A percentile compares a stretch with the other conserved stretches of the same genome.
phyloP scores from a whole-genome alignment of 1,140 invertebrate species.

The Euura saliciscinereae region DNA sequence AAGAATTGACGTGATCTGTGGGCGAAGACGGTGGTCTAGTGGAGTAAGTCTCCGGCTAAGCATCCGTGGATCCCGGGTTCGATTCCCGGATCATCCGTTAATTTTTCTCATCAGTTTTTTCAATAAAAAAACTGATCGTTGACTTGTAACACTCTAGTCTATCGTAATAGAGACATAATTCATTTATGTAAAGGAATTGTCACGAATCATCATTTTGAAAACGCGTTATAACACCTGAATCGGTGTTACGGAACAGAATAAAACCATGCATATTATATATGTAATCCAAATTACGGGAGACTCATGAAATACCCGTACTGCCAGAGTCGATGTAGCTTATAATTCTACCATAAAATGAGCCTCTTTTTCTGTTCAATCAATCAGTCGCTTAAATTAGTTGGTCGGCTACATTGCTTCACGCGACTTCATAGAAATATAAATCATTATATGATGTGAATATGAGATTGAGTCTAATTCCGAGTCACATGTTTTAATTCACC shows the following conservation, averaged over 20 bases:
- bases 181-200: not conserved
- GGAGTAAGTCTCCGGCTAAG: too few species aligned
- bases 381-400: not conserved
- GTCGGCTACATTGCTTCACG: not conserved
- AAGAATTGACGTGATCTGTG: too few species aligned
- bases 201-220: not conserved
- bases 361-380: not conserved
- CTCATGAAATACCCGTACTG: not conserved
- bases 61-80: too few species aligned
- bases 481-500: too few species aligned
- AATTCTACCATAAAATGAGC: not conserved
- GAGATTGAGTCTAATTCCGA: not conserved
- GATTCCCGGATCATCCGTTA: too few species aligned
- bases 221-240: not conserved
- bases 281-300: too few species aligned
- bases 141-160: slow-evolving; percentile 58
- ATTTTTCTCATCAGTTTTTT: too few species aligned
- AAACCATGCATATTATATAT: not conserved
- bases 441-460: not conserved
- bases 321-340: not conserved
- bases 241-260: not conserved
- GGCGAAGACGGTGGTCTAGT: too few species aligned
- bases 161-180: not conserved
- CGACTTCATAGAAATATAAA: not conserved
- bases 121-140: too few species aligned